Percentiles rank a stretch among this genome's conserved stretches.
These are phyloP conservation scores for Platycnemis pennipes DNA, from an alignment of 2,888 invertebrate genomes.

Conservation along the genomic window DNA sequence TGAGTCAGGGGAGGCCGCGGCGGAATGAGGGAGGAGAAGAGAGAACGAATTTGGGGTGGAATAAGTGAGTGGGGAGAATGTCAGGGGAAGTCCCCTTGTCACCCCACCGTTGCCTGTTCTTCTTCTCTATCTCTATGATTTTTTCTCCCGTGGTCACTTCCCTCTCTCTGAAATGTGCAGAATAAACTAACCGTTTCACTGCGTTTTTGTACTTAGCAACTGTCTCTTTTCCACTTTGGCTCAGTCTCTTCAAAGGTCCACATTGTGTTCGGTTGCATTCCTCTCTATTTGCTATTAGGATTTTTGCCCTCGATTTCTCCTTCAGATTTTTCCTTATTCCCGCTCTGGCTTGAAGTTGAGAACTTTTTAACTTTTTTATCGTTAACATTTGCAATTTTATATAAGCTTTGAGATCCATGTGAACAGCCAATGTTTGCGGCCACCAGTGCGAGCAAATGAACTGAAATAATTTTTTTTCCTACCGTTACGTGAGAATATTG, in stretches of 20 bases:
- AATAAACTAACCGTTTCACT: neutral
- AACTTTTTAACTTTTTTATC: too few species aligned
- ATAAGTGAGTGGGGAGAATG: neutral
- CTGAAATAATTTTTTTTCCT: too few species aligned
- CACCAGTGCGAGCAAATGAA: too few species aligned
- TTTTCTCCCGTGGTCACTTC: neutral
- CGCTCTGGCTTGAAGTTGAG: too few species aligned
- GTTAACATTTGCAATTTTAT: too few species aligned
- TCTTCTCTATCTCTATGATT: conserved; percentile 38
- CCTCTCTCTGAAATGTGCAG: neutral
- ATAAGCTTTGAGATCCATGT: too few species aligned
- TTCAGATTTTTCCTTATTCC: too few species aligned
- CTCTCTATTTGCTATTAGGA: neutral
- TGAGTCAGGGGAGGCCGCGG: neutral
- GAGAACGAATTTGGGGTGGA: neutral
- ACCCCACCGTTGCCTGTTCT: neutral
- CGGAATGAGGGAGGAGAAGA: neutral
- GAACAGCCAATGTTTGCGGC: too few species aligned
- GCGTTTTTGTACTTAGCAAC: neutral
- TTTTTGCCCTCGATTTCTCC: neutral
- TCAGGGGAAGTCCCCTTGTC: neutral
- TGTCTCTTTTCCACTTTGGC: neutral
- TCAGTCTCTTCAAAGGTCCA: neutral
- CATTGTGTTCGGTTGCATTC: neutral
- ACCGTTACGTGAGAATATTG: too few species aligned